Evolutionary conservation across 2,888 invertebrate species (phyloP).

Genomic region (Latheticus oryzae): DNA sequence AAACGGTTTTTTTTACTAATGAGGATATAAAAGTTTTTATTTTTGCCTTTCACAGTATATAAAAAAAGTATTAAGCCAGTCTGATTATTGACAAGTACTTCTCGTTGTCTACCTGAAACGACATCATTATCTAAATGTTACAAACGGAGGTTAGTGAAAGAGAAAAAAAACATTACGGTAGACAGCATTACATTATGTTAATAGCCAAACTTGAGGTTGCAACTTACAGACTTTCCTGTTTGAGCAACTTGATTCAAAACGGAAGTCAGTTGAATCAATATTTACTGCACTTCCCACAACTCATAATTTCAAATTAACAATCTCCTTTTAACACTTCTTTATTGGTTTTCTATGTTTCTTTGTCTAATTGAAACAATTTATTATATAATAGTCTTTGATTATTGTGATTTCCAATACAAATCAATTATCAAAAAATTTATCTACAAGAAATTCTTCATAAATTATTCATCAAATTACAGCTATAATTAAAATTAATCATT

Average conservation of each 20-base stretch:
- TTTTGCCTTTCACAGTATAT: too few relatives aligned
- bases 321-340: not conserved
- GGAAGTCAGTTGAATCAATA: conserved; percentile 10
- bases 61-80: too few relatives aligned
- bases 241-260: conserved; percentile 12
- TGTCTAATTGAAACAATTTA: too few relatives aligned
- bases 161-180: too few relatives aligned
- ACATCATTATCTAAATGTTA: conserved; percentile 2
- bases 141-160: conserved; percentile 9
- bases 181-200: conserved; percentile 19
- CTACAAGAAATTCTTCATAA: too few relatives aligned
- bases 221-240: conserved; percentile 8
- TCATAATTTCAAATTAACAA: conserved; percentile 16
- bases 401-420: too few relatives aligned
- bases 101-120: conserved; percentile 21
- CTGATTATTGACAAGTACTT: too few relatives aligned
- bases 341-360: not conserved
- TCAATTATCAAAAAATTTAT: too few relatives aligned
- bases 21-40: too few relatives aligned
- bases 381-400: too few relatives aligned
- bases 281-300: conserved; percentile 9
- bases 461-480: too few relatives aligned
- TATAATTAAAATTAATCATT: too few relatives aligned
- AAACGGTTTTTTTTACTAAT: conserved; percentile 1
- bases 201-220: conserved; percentile 11